Conservation (phyloP, 2,113 vertebrate species). For the Gnathonemus echidnorhynchus region DNA sequence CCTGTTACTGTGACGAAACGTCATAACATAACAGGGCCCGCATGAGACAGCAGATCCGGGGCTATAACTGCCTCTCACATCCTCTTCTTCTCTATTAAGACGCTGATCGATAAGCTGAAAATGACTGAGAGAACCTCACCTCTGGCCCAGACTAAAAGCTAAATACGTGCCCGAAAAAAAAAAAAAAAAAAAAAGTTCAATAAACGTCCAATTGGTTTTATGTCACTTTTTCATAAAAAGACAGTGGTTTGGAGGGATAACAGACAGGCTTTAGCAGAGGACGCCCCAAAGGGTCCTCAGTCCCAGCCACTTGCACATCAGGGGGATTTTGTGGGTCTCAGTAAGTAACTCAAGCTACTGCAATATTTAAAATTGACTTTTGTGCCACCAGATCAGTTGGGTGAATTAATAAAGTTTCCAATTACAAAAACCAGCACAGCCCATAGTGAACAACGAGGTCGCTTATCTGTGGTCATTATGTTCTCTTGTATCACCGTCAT, state of each 20-base stretch:
- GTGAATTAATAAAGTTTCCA: constrained; percentile 1
- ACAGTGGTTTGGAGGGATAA: background rate
- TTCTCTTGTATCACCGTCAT: background rate
- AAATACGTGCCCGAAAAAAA: background rate
- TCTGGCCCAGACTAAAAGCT: background rate
- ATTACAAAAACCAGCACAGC: background rate
- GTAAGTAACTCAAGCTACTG: background rate
- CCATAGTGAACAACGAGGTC: background rate
- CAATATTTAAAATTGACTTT: background rate
- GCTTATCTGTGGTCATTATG: background rate
- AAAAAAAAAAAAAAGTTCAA: background rate
- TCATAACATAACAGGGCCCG: background rate
- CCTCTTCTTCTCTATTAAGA: background rate
- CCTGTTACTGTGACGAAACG: background rate
- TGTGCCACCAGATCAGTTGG: background rate
- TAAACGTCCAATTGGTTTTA: background rate
- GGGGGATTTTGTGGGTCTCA: background rate
- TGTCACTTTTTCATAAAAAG: background rate
- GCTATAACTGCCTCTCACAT: background rate
- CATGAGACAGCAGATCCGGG: background rate
- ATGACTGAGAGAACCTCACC: background rate
- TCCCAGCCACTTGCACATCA: background rate
- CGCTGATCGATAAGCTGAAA: background rate
- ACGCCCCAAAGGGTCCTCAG: background rate
- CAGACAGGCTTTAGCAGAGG: background rate